phyloP scores from a whole-genome alignment of 2,888 invertebrate species.

The Chymomyza procnemis region DNA sequence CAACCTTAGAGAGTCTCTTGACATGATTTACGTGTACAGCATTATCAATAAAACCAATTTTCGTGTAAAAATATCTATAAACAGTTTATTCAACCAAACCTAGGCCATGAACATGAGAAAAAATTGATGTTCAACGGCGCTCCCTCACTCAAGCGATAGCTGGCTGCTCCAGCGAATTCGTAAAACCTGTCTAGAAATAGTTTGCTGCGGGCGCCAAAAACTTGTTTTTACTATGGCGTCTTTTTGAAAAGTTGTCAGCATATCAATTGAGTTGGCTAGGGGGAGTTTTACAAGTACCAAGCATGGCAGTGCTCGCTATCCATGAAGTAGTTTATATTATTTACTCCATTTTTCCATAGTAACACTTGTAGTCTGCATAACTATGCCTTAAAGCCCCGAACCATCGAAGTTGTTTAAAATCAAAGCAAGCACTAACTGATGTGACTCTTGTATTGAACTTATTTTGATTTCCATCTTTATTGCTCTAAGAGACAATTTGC shows the following conservation, averaged over 20 bases:
- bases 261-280: neutral
- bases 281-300: neutral
- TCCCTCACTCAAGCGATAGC: neutral
- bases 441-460: too few relatives aligned
- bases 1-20: neutral
- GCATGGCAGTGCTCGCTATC: neutral
- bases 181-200: slow-evolving; percentile 53
- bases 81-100: slow-evolving; percentile 48
- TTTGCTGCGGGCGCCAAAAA: slow-evolving; percentile 45
- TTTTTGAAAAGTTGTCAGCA: slow-evolving; percentile 21
- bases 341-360: neutral
- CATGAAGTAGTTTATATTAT: neutral
- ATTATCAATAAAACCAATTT: slow-evolving; percentile 21
- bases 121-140: neutral
- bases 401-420: too few relatives aligned
- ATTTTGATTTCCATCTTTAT: too few relatives aligned
- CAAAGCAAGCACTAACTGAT: too few relatives aligned
- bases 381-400: neutral
- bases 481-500: too few relatives aligned
- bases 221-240: slow-evolving; percentile 37
- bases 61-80: slow-evolving; percentile 19
- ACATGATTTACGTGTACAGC: slow-evolving; percentile 31
- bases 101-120: slow-evolving; percentile 26
- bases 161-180: neutral
- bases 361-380: too few relatives aligned